Percentiles rank a stretch among this genome's conserved stretches.
Evolutionary conservation across 2,888 invertebrate species (phyloP).

Genomic region (Drosophila crucigera): DNA sequence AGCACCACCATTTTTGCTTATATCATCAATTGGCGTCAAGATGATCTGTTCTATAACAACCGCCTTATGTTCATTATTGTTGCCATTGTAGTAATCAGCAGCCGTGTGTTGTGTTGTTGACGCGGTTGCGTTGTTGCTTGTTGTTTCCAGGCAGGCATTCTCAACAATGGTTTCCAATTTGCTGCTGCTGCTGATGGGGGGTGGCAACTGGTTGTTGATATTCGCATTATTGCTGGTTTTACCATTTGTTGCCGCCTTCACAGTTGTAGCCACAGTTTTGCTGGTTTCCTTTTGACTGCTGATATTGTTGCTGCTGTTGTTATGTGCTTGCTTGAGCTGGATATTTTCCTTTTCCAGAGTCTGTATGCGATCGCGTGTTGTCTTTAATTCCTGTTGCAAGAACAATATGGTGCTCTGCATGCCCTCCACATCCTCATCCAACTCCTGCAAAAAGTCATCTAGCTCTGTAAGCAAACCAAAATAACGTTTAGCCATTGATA

Average conservation of each 20-base stretch:
- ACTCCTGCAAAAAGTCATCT: slow-evolving; percentile 97
- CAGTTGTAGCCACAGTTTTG: slow-evolving; percentile 27
- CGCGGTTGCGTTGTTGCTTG: slow-evolving; percentile 3
- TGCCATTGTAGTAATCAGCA: slow-evolving; percentile 56
- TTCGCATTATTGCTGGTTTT: slow-evolving; percentile 40
- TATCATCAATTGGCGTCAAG: slow-evolving; percentile 42
- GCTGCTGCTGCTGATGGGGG: slow-evolving; percentile 25
- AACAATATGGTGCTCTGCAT: slow-evolving; percentile 99
- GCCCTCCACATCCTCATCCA: slow-evolving; percentile 99
- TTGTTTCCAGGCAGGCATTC: slow-evolving; percentile 63
- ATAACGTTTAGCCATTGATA: not conserved
- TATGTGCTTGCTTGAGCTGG: slow-evolving; percentile 73
- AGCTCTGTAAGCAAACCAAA: slow-evolving; percentile 88
- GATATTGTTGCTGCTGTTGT: slow-evolving; percentile 37
- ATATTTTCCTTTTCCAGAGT: slow-evolving; percentile 88
- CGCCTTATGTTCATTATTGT: slow-evolving; percentile 48
- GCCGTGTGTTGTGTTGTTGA: slow-evolving; percentile 9
- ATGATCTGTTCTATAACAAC: slow-evolving; percentile 31
- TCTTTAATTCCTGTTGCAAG: slow-evolving; percentile 96
- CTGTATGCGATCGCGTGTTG: slow-evolving; percentile 90
- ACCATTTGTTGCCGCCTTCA: slow-evolving; percentile 51
- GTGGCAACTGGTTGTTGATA: slow-evolving; percentile 49
- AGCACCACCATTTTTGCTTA: slow-evolving; percentile 43
- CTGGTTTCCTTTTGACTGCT: slow-evolving; percentile 39
- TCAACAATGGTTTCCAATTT: slow-evolving; percentile 81